phyloP scores from a whole-genome alignment of 1,140 invertebrate species.

The Plodia interpunctella region DNA sequence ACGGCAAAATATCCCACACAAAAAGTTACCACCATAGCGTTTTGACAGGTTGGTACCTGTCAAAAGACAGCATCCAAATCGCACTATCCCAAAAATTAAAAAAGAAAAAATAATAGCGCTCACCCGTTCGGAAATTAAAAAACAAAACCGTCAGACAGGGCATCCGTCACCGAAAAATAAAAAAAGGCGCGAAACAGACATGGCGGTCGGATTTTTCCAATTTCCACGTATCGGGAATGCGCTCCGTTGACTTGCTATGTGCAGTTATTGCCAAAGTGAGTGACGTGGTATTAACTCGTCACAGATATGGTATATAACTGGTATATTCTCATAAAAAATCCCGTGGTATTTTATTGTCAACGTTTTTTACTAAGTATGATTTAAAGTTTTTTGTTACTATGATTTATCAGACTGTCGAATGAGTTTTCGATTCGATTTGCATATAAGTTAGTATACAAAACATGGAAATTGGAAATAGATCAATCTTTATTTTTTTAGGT shows the following conservation, averaged over 20 bases:
- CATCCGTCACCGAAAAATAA: constrained; percentile 8
- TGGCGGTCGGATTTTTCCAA: constrained; percentile 46
- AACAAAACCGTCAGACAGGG: constrained; percentile 1
- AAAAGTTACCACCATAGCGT: too few species aligned
- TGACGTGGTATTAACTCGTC: neutral
- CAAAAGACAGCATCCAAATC: too few species aligned
- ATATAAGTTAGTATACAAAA: too few species aligned
- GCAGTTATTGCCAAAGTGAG: constrained; percentile 3
- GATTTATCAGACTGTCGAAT: too few species aligned
- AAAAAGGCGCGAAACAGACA: constrained; percentile 23
- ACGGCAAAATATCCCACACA: too few species aligned
- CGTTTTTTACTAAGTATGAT: neutral
- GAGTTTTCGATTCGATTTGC: too few species aligned
- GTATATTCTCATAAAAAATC: neutral
- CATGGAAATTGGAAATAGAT: too few species aligned
- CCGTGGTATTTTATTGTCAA: neutral
- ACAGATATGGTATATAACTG: too few species aligned
- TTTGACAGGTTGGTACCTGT: too few species aligned
- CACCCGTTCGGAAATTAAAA: constrained; percentile 1
- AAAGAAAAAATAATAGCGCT: neutral
- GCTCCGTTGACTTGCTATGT: constrained; percentile 33
- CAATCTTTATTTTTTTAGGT: too few species aligned
- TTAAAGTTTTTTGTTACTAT: too few species aligned
- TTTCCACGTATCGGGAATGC: constrained; percentile 54
- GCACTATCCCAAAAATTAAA: neutral